Conservation (phyloP, 2,797 vertebrate species). For the Phoebastria nigripes region DNA sequence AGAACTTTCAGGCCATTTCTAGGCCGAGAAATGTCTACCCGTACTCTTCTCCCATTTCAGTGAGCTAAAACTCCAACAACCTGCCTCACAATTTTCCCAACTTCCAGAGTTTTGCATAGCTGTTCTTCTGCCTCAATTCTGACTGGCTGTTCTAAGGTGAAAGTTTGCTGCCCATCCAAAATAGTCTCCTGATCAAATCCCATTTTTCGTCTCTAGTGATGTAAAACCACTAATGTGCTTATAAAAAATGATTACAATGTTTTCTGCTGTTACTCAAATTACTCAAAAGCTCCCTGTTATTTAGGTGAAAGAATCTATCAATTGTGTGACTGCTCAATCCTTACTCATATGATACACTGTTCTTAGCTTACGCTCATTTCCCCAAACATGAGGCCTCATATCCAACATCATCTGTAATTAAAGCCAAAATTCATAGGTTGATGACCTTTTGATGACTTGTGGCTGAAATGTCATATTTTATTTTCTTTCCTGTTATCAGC, state of each 20-base stretch:
- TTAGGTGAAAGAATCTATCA: background rate
- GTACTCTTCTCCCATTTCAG: background rate
- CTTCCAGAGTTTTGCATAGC: background rate
- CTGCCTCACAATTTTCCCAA: background rate
- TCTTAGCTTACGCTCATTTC: background rate
- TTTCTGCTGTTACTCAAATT: background rate
- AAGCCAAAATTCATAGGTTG: background rate
- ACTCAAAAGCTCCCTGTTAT: background rate
- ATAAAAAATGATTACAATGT: background rate
- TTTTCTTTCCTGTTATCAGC: background rate
- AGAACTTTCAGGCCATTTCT: background rate
- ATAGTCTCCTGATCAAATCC: background rate
- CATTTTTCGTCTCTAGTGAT: background rate
- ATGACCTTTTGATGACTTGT: background rate
- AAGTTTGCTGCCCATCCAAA: background rate
- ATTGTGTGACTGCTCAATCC: background rate
- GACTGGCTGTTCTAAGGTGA: background rate
- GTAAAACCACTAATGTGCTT: background rate
- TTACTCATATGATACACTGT: accelerated
- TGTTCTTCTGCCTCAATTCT: background rate
- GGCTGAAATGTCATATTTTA: background rate
- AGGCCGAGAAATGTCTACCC: background rate
- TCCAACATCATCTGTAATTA: background rate
- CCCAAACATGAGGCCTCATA: background rate
- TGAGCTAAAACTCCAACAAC: background rate